These are phyloP conservation scores for Zoanthus gigantus DNA, from an alignment of 92 coral and sea anemone species.

Conservation along the genomic window DNA sequence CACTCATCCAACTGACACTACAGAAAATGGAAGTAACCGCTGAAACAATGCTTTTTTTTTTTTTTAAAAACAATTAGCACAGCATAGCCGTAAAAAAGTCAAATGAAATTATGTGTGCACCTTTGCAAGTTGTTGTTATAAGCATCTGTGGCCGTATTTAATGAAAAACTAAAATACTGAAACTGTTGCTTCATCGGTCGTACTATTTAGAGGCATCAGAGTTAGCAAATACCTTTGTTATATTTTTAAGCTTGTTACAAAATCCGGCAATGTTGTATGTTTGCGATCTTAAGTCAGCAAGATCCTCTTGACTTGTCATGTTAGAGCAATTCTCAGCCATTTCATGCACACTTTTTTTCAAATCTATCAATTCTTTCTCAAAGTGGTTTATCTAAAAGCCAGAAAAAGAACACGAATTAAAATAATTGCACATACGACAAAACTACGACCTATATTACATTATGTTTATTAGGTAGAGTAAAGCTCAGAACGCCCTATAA, in stretches of 20 bases:
- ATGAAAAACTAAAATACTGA: too few species aligned
- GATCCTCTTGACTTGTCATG: slow-evolving; percentile 21
- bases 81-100: too few species aligned
- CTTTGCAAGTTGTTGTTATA: too few species aligned
- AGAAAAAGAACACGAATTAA: not conserved
- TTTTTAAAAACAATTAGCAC: too few species aligned
- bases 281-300: slow-evolving; percentile 38
- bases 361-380: slow-evolving; percentile 66
- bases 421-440: not conserved
- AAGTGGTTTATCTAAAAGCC: slow-evolving; percentile 72
- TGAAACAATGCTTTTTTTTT: too few species aligned
- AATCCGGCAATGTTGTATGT: slow-evolving; percentile 36
- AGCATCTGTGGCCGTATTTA: too few species aligned
- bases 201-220: not conserved
- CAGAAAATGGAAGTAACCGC: too few species aligned
- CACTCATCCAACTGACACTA: too few species aligned
- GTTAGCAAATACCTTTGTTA: slow-evolving; percentile 45
- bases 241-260: slow-evolving; percentile 42
- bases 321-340: slow-evolving; percentile 54
- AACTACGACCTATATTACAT: not conserved
- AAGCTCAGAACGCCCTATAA: too few species aligned
- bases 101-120: too few species aligned
- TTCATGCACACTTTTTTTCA: slow-evolving; percentile 55
- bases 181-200: not conserved
- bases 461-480: too few species aligned